Conservation (phyloP, 2,797 vertebrate species). For the Pseudomugil gertrudae region DNA sequence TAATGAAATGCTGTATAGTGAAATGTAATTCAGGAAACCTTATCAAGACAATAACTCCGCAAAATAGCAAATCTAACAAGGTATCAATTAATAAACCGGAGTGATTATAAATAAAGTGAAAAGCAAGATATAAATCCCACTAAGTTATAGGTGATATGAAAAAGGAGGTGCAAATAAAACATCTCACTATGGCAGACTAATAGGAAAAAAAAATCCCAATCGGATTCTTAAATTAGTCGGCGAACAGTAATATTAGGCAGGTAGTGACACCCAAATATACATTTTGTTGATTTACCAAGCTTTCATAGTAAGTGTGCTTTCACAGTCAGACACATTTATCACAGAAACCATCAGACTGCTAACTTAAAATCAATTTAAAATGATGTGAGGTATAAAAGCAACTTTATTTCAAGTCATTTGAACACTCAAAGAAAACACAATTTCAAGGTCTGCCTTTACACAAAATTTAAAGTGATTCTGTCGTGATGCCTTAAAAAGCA, state of each 20-base stretch:
- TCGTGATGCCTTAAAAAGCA: conserved; percentile 9
- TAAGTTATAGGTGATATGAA: background rate
- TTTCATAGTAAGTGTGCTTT: background rate
- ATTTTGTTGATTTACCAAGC: background rate
- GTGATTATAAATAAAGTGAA: too few species aligned
- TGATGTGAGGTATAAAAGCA: background rate
- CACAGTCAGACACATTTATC: background rate
- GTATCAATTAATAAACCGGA: background rate
- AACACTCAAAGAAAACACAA: background rate
- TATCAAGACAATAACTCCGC: background rate
- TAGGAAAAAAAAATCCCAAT: background rate
- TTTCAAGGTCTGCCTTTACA: background rate
- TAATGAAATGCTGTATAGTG: background rate
- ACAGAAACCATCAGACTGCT: background rate
- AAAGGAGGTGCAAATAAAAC: background rate
- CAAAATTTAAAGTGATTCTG: background rate
- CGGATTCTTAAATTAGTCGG: background rate
- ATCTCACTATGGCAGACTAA: background rate
- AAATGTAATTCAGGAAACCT: background rate
- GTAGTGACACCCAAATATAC: conserved; percentile 57
- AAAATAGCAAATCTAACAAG: background rate
- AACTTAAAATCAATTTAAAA: background rate
- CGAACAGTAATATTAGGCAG: background rate
- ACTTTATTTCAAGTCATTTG: conserved; percentile 31
- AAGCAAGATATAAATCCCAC: background rate